phyloP scores from a whole-genome alignment of 2,888 invertebrate species.

The Drosophila infuscata region DNA sequence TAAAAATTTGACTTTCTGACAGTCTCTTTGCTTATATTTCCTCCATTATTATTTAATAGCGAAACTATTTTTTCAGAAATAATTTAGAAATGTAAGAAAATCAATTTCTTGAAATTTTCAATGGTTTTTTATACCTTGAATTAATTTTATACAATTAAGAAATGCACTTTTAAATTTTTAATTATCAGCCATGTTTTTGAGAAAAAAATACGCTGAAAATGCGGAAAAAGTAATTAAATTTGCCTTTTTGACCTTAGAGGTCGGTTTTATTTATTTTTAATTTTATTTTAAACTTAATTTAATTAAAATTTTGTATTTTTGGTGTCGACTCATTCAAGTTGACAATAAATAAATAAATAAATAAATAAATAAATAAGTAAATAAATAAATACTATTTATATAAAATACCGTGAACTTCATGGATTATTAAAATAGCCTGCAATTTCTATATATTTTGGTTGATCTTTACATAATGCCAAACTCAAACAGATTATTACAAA shows the following conservation, averaged over 20 bases:
- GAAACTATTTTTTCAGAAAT: background rate
- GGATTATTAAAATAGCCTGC: background rate
- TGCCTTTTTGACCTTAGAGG: rapidly evolving
- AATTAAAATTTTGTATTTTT: too few species aligned
- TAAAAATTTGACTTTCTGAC: too few species aligned
- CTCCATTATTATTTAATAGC: background rate
- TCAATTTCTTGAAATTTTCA: background rate
- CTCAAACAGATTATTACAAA: constrained; percentile 14
- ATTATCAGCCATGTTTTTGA: background rate
- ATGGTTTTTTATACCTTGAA: background rate
- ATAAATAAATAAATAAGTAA: too few species aligned
- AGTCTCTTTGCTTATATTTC: rapidly evolving
- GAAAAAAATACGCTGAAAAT: background rate
- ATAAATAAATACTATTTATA: too few species aligned
- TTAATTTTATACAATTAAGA: background rate
- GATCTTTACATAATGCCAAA: background rate
- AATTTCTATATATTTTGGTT: background rate
- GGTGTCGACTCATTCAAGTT: too few species aligned
- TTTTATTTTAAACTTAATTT: too few species aligned
- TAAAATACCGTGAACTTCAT: background rate
- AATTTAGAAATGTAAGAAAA: background rate
- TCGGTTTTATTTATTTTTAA: background rate
- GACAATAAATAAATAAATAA: too few species aligned
- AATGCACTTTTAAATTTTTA: background rate
- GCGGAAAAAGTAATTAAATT: background rate